Evolutionary conservation across 2,797 vertebrate genomes (phyloP).

Genomic region (Champsocephalus esox): DNA sequence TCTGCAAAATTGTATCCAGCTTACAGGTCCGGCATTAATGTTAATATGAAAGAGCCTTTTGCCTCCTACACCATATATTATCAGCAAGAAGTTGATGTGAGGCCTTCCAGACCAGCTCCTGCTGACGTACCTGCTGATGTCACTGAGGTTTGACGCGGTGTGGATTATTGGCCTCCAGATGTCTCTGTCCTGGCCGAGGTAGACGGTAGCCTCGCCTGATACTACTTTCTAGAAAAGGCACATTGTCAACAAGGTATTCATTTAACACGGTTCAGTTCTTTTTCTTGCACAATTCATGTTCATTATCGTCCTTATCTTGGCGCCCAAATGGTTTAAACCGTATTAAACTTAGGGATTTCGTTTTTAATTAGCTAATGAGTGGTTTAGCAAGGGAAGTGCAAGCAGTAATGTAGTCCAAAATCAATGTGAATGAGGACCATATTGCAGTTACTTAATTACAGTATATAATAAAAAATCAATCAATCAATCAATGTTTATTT

Average conservation of each 20-base stretch:
- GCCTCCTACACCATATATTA: not conserved
- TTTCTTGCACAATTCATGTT: not conserved
- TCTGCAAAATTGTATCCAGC: not conserved
- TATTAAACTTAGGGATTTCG: not conserved
- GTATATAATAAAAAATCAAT: not conserved
- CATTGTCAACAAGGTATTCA: not conserved
- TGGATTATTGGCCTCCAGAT: slow-evolving; percentile 79
- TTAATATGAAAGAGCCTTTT: not conserved
- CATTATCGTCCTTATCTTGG: slow-evolving; percentile 8
- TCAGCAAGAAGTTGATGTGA: not conserved
- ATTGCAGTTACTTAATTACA: not conserved
- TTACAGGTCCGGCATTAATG: not conserved
- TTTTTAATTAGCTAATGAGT: slow-evolving; percentile 7
- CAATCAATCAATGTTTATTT: too few species aligned
- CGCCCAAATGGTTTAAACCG: slow-evolving; percentile 9
- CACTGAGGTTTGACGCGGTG: slow-evolving; percentile 72
- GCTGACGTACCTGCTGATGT: slow-evolving; percentile 73
- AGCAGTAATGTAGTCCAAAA: slow-evolving; percentile 29
- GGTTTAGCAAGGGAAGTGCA: not conserved
- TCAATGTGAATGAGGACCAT: slow-evolving; percentile 9
- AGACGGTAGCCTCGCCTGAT: slow-evolving; percentile 64
- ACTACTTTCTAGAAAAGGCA: slow-evolving; percentile 68
- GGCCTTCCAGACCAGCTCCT: not conserved
- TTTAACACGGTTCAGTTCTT: slow-evolving; percentile 5
- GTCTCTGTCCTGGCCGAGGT: slow-evolving; percentile 80